Percentiles rank a stretch among this genome's conserved stretches.
These are phyloP conservation scores for Athrips mouffetella DNA, from an alignment of 2,888 invertebrate species.

Conservation along the genomic window DNA sequence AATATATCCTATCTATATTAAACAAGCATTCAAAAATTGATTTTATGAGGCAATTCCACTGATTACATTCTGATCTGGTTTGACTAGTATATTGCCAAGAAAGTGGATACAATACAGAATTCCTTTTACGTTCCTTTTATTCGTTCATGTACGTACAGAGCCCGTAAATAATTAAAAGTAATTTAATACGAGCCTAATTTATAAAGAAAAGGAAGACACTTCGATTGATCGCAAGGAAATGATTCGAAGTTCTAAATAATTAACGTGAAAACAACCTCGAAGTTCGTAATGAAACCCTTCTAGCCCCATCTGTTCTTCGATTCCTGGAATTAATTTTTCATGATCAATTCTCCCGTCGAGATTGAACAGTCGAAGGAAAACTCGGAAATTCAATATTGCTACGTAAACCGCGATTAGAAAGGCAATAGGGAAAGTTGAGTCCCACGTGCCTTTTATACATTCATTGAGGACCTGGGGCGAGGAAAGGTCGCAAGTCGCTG, in stretches of 20 bases:
- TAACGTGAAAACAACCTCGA: slow-evolving; percentile 37
- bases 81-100: too few species aligned
- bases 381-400: slow-evolving; percentile 49
- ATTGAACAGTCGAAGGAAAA: slow-evolving; percentile 35
- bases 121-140: too few species aligned
- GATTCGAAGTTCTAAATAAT: slow-evolving; percentile 41
- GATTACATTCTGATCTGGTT: too few species aligned
- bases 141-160: too few species aligned
- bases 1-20: too few species aligned
- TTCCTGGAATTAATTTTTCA: slow-evolving; percentile 52
- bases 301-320: slow-evolving; percentile 35
- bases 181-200: slow-evolving; percentile 5
- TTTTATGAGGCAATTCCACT: too few species aligned
- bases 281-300: slow-evolving; percentile 48
- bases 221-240: slow-evolving; percentile 27
- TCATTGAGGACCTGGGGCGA: slow-evolving; percentile 46
- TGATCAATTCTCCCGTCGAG: slow-evolving; percentile 39
- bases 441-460: slow-evolving; percentile 58
- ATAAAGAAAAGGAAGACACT: slow-evolving; percentile 8
- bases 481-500: slow-evolving; percentile 64
- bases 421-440: slow-evolving; percentile 54
- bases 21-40: too few species aligned
- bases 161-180: too few species aligned
- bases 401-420: slow-evolving; percentile 51
- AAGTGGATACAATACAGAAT: too few species aligned